Percentiles rank a stretch among this genome's conserved stretches.
phyloP scores from a whole-genome alignment of 2,888 invertebrate species.

The Acanthosepion pharaonis region DNA sequence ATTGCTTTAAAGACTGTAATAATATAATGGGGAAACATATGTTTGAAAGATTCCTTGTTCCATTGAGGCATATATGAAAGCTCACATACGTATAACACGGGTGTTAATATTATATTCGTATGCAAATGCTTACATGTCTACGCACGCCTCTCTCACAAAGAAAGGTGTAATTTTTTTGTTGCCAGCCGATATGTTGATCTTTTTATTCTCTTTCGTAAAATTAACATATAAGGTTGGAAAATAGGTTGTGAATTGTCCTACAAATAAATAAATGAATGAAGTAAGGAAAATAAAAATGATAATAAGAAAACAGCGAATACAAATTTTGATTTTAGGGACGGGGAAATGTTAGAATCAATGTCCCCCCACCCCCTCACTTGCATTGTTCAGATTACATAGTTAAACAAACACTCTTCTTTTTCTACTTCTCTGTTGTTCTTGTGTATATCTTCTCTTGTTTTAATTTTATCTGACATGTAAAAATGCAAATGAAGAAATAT shows the following conservation, averaged over 20 bases:
- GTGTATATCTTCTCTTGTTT: not conserved
- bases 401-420: not conserved
- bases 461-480: not conserved
- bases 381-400: not conserved
- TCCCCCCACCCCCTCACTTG: not conserved
- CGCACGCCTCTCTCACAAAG: not conserved
- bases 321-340: not conserved
- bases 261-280: not conserved
- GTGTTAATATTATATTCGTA: not conserved
- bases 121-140: conserved; percentile 2
- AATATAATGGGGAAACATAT: conserved; percentile 20
- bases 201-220: too few species aligned
- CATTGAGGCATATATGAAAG: conserved; percentile 2
- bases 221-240: not conserved
- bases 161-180: not conserved
- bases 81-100: not conserved
- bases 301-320: not conserved
- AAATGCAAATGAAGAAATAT: not conserved
- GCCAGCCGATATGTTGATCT: not conserved
- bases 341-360: not conserved
- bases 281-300: not conserved
- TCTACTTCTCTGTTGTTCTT: not conserved
- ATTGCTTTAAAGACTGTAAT: conserved; percentile 33
- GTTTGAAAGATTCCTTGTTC: not conserved
- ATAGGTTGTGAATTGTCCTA: not conserved